Base-by-base conservation (phyloP, 2,113 vertebrate genomes). In the Phainopepla nitens region DNA sequence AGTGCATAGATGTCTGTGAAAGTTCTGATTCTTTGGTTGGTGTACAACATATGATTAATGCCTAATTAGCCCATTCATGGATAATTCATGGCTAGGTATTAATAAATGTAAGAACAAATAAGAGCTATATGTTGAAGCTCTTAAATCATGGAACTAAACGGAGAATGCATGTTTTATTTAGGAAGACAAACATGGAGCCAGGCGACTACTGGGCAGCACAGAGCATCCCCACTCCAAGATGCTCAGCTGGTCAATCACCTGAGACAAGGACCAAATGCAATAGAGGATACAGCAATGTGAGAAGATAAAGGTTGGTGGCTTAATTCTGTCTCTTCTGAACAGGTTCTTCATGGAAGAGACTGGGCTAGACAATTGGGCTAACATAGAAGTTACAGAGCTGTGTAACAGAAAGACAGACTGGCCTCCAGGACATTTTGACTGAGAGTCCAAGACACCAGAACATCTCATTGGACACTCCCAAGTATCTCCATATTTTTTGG, bases 41-140 rank as follows among this genome's bases (percentile, higher is more conserved):
- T 95, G 82, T 89, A 53, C 90, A 95, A 96, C 95, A 94, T 81
- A 94, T 56, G 69, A 90, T 94, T 96, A 98, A 97, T 97, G 88
- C 79, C 83, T 91, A 96, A 97, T 97, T 97, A 97, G 94, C 88
- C 92, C 92, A 16, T 97, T 96, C 76, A 70, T 91, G 79, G 96
- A 96, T 98, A 97, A 98, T 97, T 98, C 94, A 97, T 90, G 93
- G 91, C 94, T 87, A 93, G 95, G 95, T 97, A 97, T 96, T 96
- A 97, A 97, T 88, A 96, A 97, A 95, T 95, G 75, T 94, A 97
- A 96, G 93, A 96, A 93, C 96, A 84, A 97, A 89, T 33, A 35
- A 72, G 51, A 96, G 87, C 81, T 96, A 8, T 78, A 90, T 19
- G 87, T 82, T 96, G 89, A 51, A 79, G 19, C 71, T 91, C 96